Evolutionary conservation across 2,113 vertebrate species (phyloP), one percentile per base, ranked within the genome.

Genomic region (Urocolius indicus): DNA sequence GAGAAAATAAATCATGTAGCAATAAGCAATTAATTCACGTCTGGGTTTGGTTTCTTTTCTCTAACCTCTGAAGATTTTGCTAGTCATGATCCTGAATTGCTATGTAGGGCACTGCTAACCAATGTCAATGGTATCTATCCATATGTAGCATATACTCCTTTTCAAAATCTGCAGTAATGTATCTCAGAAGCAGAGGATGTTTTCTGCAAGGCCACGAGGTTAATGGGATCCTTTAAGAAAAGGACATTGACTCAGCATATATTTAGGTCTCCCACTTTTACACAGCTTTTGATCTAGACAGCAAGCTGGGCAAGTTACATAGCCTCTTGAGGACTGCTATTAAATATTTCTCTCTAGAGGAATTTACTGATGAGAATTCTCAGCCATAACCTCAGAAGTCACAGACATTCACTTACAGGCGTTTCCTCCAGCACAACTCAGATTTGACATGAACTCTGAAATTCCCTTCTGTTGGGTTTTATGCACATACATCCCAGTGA

Each of bases 141-240:
- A 46, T 46, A 27, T 12, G 17, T 9, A 78, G 16, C 58, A 76
- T 4, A 48, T 6, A 43, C 30, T 55, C 26, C 16, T 76, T 65
- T 26, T 73, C 65, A 82, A 68, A 91, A 62, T 32, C 41, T 26
- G 81, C 89, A 11, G 24, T 49, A 68, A 55, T 6, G 4, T 10
- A 62, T 19, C 58, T 66, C 71, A 62, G 36, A 72, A 89, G 22
- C 46, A 90, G 57, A 16, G 13, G 14, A 46, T 52, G n/a, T 65
- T 95, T 65, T 27, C 59, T 36, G 55, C 38, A 38, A 80, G 29
- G 74, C 36, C 85, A 62, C 0, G 0, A 43, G 90, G 38, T 90
- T 91, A 93, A 87, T 59, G 72, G 36, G 32, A 76, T 65, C 41
- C 66, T 76, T 68, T 41, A 32, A 89, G 66, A 82, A 90, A 80